Base-by-base conservation (phyloP, 2,797 vertebrate genomes). In the Macrochelys suwanniensis region DNA sequence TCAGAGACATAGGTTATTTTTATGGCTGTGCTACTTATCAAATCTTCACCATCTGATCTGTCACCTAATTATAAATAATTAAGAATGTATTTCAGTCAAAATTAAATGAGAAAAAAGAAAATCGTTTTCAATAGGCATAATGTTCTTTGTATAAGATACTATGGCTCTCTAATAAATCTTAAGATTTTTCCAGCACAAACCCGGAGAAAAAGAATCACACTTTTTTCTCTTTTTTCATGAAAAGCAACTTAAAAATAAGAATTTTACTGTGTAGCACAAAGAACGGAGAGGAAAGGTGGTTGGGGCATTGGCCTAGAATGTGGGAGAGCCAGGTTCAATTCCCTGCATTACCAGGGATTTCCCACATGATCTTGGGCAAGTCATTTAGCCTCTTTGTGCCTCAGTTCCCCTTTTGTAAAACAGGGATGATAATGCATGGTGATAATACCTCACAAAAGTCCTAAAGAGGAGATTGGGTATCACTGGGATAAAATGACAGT, bases 31-130 rank as follows among this genome's bases (percentile, higher is more conserved):
- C 26, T 89, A 26, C 61, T 86, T 51, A 91, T 0, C 0, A 89
- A 93, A 71, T 80, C 79, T 85, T 33, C 54, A 45, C 88, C 91
- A 96, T 90, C 90, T 97, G 90, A 84, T 92, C 59, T 76, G 61
- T 59, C 85, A 93, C 68, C 56, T 93, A 94, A 88, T 91, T 94
- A 92, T 65, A 93, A 85, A 94, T 54, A 95, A 68, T 19, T 31
- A 61, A 33, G 19, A 31, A n/a, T 16, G 89, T 42, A 56, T 61
- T 82, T 42, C 65, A 89, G 92, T 17, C 45, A 90, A 91, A 95
- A 89, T 85, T 50, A 10, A 91, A 71, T 23, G 65, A 68, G 26
- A 21, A 37, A 71, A 71, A 71, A 12, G 9, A 16, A 71, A 90
- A 93, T 95, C 13, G 50, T 47, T 57, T 95, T 82, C 94, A 85